Percentiles rank a stretch among this genome's conserved stretches.
Evolutionary conservation across 2,797 vertebrate genomes (phyloP).

Genomic region (Atherinosoma microstoma): DNA sequence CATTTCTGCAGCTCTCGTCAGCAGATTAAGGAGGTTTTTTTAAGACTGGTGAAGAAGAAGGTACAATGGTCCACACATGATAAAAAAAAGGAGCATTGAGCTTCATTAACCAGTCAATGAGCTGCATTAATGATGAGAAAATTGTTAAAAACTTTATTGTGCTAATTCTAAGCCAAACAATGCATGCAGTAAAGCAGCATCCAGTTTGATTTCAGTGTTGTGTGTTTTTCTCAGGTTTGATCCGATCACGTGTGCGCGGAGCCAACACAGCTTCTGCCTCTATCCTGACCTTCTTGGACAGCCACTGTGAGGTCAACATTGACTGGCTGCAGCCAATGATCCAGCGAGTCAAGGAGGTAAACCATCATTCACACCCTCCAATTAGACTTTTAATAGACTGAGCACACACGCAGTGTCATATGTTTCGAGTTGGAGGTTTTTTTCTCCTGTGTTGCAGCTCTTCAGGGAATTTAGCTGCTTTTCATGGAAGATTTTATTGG

Average conservation of each 20-base stretch:
- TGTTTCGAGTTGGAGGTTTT: not conserved
- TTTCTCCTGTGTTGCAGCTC: not conserved
- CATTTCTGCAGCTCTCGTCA: too few species aligned
- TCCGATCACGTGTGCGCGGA: slow-evolving; percentile 94
- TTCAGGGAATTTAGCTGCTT: slow-evolving; percentile 26
- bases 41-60: too few species aligned
- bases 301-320: slow-evolving; percentile 96
- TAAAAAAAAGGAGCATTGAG: too few species aligned
- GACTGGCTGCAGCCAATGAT: slow-evolving; percentile 99
- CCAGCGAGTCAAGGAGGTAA: slow-evolving; percentile 96
- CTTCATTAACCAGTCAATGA: too few species aligned
- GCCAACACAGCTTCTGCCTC: slow-evolving; percentile 89
- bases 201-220: not conserved
- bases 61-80: too few species aligned
- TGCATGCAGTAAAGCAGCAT: not conserved
- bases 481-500: slow-evolving; percentile 38
- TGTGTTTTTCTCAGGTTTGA: slow-evolving; percentile 85
- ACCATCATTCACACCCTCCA: slow-evolving; percentile 42
- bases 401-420: not conserved
- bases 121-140: too few species aligned
- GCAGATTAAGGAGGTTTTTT: too few species aligned
- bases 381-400: slow-evolving; percentile 29
- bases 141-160: too few species aligned
- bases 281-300: slow-evolving; percentile 96
- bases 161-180: not conserved